Conservation (phyloP, 2,888 invertebrate species). For the Teleogryllus oceanicus region DNA sequence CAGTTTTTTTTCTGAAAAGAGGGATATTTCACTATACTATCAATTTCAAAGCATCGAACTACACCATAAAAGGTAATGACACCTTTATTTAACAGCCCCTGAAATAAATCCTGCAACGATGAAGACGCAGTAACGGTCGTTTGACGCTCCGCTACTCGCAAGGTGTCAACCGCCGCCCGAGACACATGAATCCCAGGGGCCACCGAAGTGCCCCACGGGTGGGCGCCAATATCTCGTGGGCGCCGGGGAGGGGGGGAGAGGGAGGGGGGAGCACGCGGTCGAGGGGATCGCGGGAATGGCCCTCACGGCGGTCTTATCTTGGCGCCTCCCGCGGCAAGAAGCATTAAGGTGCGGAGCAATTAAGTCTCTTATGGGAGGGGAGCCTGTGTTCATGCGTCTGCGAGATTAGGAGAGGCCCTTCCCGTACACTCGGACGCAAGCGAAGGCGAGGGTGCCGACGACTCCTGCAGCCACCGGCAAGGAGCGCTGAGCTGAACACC, state of each 20-base stretch:
- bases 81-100: no score
- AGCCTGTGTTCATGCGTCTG: constrained; percentile 31
- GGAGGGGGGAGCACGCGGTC: constrained; percentile 41
- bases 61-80: no score
- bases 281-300: constrained; percentile 31
- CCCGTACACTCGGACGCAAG: not conserved
- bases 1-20: no score
- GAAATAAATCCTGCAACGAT: no score
- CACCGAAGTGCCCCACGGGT: not conserved
- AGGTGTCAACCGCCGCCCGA: not conserved
- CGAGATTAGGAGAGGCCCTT: constrained; percentile 30
- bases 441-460: not conserved
- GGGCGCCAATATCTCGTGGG: not conserved
- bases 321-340: constrained; percentile 25
- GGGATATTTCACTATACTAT: no score
- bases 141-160: not conserved
- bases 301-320: constrained; percentile 36
- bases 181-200: not conserved
- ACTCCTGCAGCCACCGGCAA: not conserved
- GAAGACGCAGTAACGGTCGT: not conserved
- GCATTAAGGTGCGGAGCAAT: constrained; percentile 36
- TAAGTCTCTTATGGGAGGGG: constrained; percentile 32
- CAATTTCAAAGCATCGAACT: no score
- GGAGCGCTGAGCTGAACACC: not conserved
- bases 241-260: constrained; percentile 19